Evolutionary conservation across 2,888 invertebrate genomes (phyloP), one percentile per base, ranked within the genome.

Genomic region (Drosophila atripex): DNA sequence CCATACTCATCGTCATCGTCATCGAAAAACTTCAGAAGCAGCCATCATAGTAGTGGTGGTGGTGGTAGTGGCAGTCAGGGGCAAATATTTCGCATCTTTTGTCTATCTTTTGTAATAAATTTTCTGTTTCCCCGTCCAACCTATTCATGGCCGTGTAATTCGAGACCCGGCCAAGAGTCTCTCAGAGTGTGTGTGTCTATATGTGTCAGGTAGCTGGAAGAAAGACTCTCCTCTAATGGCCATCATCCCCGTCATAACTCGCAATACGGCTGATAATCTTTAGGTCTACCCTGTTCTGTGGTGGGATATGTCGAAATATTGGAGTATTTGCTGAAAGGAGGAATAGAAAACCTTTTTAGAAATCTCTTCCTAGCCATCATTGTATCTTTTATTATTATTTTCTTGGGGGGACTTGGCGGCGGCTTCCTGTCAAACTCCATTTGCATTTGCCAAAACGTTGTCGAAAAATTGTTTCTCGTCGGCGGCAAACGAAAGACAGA

Each of bases 51-150:
- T 11, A 35, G 35, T 28, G 8, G 21, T 21, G 21, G 21, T 21
- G 21, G 21, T 21, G n/a, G n/a, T 14, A 32, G 32, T 7, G 9
- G 28, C 28, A 50, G 60, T 54, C 72, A 46, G 59, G 53, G 73
- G 64, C 63, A 83, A 76, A 83, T 80, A 80, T 77, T 84, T 88
- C 76, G 86, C 88, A 82, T 82, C 88, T 82, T 87, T 82, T 82
- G 75, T 52, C 59, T 54, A 70, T 84, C 76, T 77, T 77, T 88
- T 85, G 84, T 85, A 84, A 84, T 85, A 84, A 77, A 86, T 83
- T 78, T 61, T 57, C 52, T 52, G 43, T 69, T 46, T 61, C 50
- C 50, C 43, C 28, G 3, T 2, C 28, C 25, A 30, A 53, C 56
- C 53, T 46, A 63, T 60, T 65, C 50, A 70, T 69, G 64, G 69